Evolutionary conservation across 1,140 invertebrate species (phyloP).

Genomic region (Pinna nobilis): DNA sequence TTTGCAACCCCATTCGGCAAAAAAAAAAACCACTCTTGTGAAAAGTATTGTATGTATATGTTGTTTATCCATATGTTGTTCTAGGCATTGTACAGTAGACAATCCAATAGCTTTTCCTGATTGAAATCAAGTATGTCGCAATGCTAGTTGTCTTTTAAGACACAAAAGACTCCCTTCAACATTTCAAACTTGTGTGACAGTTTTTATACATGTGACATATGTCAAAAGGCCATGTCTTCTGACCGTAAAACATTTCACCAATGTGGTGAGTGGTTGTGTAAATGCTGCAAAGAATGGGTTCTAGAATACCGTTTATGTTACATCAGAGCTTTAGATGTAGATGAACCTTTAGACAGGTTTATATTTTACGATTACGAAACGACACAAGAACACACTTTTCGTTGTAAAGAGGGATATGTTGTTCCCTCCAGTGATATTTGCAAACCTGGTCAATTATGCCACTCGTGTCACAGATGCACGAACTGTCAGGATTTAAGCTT

Average conservation of each 20-base stretch:
- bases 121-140: too few species aligned
- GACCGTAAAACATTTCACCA: not conserved
- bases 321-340: not conserved
- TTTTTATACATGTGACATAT: slow-evolving; percentile 13
- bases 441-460: not conserved
- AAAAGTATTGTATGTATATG: too few species aligned
- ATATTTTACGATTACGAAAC: slow-evolving; percentile 25
- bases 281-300: not conserved
- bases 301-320: slow-evolving; percentile 8
- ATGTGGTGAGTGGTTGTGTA: slow-evolving; percentile 21
- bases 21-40: too few species aligned
- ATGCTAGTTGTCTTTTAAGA: too few species aligned
- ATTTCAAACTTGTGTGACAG: slow-evolving; percentile 8
- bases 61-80: too few species aligned
- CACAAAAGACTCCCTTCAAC: too few species aligned
- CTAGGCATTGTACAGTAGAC: too few species aligned
- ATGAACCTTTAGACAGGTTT: not conserved
- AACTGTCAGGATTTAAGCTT: not conserved
- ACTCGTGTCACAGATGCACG: not conserved
- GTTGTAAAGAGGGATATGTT: slow-evolving; percentile 19
- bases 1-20: too few species aligned
- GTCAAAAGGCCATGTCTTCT: slow-evolving; percentile 7
- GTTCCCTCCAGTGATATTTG: not conserved
- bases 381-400: not conserved
- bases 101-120: too few species aligned